Evolutionary conservation across 1,140 invertebrate genomes (phyloP), one percentile per base, ranked within the genome.

Genomic region (Rhopalosiphum maidis): DNA sequence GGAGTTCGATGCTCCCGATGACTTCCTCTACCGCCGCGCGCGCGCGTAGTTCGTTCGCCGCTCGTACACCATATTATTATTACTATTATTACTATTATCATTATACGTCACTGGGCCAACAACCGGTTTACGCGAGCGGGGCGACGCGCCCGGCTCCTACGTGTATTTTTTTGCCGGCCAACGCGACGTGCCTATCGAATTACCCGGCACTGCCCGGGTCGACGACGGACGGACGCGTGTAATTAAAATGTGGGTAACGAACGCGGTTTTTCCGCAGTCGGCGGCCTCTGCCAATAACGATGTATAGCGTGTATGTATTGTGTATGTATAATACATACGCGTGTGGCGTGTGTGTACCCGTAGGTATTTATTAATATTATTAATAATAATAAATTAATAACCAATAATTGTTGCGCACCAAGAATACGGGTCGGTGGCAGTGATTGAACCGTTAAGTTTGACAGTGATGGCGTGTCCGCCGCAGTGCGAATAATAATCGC

Each of bases 1-100:
- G 91, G 89, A 93, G 91, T 93, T 93, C 91, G 91, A 93, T 93
- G 91, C 91, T 93, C 91, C 77, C 91, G 77, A 92, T 82, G 77
- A 93, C 91, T 93, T 93, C 91, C 91, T 86, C 77, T 23, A 30
- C 68, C 43, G 25, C 21, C 55, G 60, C 51, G n/a, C 46, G 23
- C 85, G 86, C 46, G 41, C 18, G 21, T 18, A 51, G 54, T 46
- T 25, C 23, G n/a, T 88, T 54, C 87, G 46, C 46, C 18, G 60
- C 60, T 68, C 60, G 60, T 68, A 88, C 86, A 48, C 86, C 30
- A 2, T 41, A 41, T 4, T n/a, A 35, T 87, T 48, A 48, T 86
- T 87, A 87, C 35, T 48, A 48, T 48, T 48, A 87, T 86, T 86
- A 87, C 41, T 37, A 54, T n/a, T n/a, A 68, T 68, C 22, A 68